These are phyloP conservation scores for Netelia melanura DNA, from an alignment of 2,888 invertebrate species.

Conservation along the genomic window DNA sequence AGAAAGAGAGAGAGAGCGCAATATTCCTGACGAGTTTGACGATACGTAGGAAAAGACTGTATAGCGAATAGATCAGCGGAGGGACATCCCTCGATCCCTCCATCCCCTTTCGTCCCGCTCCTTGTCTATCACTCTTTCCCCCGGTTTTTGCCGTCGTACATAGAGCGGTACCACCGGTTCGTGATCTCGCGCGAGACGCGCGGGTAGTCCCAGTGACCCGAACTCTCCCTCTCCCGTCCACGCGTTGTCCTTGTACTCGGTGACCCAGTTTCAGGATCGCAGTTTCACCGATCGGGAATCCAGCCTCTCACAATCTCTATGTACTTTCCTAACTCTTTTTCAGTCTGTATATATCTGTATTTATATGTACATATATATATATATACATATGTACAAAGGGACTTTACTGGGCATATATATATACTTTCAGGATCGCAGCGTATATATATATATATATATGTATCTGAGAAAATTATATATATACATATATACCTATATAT, in stretches of 20 bases:
- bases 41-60: neutral
- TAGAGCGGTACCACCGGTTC: conserved; percentile 18
- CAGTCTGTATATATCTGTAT: neutral
- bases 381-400: too few relatives aligned
- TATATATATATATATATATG: neutral
- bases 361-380: conserved; percentile 23
- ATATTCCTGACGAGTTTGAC: neutral
- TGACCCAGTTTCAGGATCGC: conserved; percentile 78
- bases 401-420: neutral
- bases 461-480: neutral
- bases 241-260: conserved; percentile 81
- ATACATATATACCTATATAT: too few relatives aligned
- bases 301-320: conserved; percentile 30
- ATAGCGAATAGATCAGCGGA: neutral
- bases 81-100: neutral
- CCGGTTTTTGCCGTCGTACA: neutral
- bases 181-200: conserved; percentile 32
- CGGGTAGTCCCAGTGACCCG: conserved; percentile 77
- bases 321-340: conserved; percentile 6
- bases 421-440: too few relatives aligned
- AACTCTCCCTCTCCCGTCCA: conserved; percentile 67
- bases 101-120: neutral
- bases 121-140: neutral
- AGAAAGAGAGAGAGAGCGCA: neutral
- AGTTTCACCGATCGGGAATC: conserved; percentile 54